Evolutionary conservation across 2,113 vertebrate species (phyloP), one percentile per base, ranked within the genome.

Genomic region (Malurus elegans): DNA sequence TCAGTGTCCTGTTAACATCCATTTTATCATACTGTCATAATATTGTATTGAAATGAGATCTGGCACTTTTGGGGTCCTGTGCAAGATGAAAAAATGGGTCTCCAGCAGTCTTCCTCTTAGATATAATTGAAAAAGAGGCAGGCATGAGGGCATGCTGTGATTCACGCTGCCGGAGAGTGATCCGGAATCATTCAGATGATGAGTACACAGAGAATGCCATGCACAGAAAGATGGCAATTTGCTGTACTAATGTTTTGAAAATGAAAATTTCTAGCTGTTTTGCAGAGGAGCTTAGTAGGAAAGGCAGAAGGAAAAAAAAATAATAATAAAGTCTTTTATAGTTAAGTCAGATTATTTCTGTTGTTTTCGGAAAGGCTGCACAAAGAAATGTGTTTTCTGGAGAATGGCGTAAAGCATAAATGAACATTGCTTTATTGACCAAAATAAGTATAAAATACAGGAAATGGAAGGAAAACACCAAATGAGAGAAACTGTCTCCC

Each of bases 51-150:
- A 98, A 97, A 97, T 98, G 94, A 97, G 95, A 97, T 96, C 95
- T 97, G 88, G 96, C 85, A 90, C 95, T 97, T 96, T 97, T 96
- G 85, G 96, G 92, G 90, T 97, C 93, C 92, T 95, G 34, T 84
- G 72, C 32, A 97, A 97, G 93, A 97, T 96, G 93, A 91, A 95
- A 97, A 97, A 97, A 95, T 90, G 91, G 81, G 69, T 96, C 91
- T 91, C 95, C 95, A 97, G 93, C 95, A 97, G 96, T 97, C 95
- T 97, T 97, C 93, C 97, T 97, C 97, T 98, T 96, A 97, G 92
- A 97, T 72, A 96, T 97, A 98, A 97, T 97, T 98, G 97, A 98
- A 97, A 98, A 98, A 96, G 96, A 98, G 95, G 96, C 96, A 98
- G 89, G 95, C 96, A 97, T 93, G 92, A 96, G 95, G 93, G 93